phyloP scores from a whole-genome alignment of 1,140 invertebrate species.

The Potamilus streckersoni region DNA sequence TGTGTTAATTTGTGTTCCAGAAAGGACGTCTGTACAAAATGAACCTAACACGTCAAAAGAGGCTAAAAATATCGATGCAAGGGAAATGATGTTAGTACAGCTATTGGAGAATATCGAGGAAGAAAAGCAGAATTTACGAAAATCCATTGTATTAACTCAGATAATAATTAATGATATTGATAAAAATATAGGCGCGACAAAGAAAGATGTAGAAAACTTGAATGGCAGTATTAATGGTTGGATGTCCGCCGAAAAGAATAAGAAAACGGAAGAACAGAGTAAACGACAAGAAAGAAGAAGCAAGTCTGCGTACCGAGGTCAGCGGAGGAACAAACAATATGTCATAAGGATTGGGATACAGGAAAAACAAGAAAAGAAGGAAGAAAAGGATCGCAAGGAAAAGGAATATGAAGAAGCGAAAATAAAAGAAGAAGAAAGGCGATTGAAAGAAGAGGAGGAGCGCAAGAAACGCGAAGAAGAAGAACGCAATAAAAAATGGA shows the following conservation, averaged over 20 bases:
- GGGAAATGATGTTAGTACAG: too few species aligned
- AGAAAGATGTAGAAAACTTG: background rate
- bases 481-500: background rate
- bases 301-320: background rate
- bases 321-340: background rate
- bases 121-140: too few species aligned
- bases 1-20: too few species aligned
- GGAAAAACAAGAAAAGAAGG: background rate
- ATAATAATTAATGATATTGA: background rate
- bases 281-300: background rate
- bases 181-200: background rate
- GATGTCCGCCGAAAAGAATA: background rate
- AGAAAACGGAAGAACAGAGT: background rate
- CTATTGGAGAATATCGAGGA: too few species aligned
- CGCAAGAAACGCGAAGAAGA: background rate
- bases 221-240: background rate
- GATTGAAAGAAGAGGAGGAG: conserved; percentile 5
- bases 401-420: background rate
- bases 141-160: too few species aligned
- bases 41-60: too few species aligned
- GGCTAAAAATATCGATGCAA: too few species aligned
- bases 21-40: too few species aligned
- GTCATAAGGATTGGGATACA: background rate
- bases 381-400: background rate
- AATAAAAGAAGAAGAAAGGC: background rate